These are phyloP conservation scores for Parapsyche elsis DNA, from an alignment of 1,140 invertebrate species.

Conservation along the genomic window DNA sequence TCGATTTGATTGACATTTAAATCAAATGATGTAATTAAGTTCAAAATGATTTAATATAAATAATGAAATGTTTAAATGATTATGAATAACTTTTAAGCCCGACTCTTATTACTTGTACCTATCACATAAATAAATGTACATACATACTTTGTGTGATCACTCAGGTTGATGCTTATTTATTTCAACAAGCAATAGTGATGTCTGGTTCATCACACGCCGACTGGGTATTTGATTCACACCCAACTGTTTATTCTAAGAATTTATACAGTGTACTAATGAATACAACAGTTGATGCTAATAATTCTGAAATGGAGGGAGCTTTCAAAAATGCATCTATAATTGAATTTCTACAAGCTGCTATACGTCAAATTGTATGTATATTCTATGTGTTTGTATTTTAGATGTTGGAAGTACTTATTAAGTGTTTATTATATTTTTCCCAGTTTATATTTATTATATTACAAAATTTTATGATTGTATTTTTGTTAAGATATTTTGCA, in stretches of 20 bases:
- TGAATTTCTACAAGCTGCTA: constrained; percentile 28
- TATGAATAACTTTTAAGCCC: too few relatives aligned
- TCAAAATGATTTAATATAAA: too few relatives aligned
- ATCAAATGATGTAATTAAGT: too few relatives aligned
- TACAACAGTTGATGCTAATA: constrained; percentile 21
- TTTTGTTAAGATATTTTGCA: too few relatives aligned
- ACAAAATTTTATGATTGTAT: too few relatives aligned
- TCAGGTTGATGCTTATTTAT: constrained; percentile 18
- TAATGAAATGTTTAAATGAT: too few relatives aligned
- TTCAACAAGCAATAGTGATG: constrained; percentile 50
- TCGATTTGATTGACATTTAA: too few relatives aligned
- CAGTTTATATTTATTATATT: too few relatives aligned
- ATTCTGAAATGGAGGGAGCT: constrained; percentile 32
- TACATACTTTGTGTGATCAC: not conserved
- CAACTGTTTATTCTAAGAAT: not conserved
- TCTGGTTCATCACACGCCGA: constrained; percentile 41
- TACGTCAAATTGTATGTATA: constrained; percentile 6
- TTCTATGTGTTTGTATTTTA: too few relatives aligned
- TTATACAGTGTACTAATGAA: constrained; percentile 8
- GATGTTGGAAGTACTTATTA: too few relatives aligned
- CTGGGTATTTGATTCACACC: constrained; percentile 44
- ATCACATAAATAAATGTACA: not conserved
- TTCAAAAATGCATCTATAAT: constrained; percentile 46
- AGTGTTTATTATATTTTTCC: too few relatives aligned
- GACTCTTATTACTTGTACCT: too few relatives aligned